These are phyloP conservation scores for Malthinus seriepunctatus DNA, from an alignment of 2,888 invertebrate species.

Conservation along the genomic window DNA sequence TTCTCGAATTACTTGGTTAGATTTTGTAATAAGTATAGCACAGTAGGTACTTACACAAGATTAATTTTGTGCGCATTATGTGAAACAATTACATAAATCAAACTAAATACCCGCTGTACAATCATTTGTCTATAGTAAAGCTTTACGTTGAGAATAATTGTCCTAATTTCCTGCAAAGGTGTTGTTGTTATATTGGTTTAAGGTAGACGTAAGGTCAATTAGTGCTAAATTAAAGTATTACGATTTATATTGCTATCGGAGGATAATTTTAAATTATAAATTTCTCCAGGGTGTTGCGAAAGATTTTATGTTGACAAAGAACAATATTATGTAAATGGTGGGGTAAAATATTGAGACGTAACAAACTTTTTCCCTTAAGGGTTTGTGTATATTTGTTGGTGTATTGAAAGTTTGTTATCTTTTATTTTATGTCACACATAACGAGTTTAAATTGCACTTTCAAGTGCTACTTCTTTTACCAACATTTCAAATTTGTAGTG, in stretches of 20 bases:
- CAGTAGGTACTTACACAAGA: constrained; percentile 12
- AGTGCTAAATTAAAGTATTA: too few relatives aligned
- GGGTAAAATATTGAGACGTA: too few relatives aligned
- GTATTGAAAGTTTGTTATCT: not conserved
- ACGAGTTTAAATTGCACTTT: not conserved
- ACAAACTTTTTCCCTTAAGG: too few relatives aligned
- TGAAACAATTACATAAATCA: constrained; percentile 36
- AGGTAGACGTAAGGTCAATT: constrained; percentile 14
- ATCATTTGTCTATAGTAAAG: constrained; percentile 40
- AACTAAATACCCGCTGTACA: constrained; percentile 38
- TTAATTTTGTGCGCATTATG: constrained; percentile 22
- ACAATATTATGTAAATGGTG: too few relatives aligned
- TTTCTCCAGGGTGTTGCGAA: too few relatives aligned
- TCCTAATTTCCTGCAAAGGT: constrained; percentile 43
- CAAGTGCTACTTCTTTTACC: not conserved
- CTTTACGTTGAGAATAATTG: constrained; percentile 41
- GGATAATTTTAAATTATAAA: too few relatives aligned
- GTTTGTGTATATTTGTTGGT: too few relatives aligned
- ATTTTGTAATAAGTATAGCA: not conserved
- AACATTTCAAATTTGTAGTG: too few relatives aligned
- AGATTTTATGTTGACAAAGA: too few relatives aligned
- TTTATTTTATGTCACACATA: not conserved
- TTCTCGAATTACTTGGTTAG: too few relatives aligned
- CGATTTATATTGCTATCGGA: too few relatives aligned
- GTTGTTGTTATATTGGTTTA: constrained; percentile 22